Evolutionary conservation across 2,888 invertebrate genomes (phyloP).

Genomic region (Hirtodrosophila confusa): DNA sequence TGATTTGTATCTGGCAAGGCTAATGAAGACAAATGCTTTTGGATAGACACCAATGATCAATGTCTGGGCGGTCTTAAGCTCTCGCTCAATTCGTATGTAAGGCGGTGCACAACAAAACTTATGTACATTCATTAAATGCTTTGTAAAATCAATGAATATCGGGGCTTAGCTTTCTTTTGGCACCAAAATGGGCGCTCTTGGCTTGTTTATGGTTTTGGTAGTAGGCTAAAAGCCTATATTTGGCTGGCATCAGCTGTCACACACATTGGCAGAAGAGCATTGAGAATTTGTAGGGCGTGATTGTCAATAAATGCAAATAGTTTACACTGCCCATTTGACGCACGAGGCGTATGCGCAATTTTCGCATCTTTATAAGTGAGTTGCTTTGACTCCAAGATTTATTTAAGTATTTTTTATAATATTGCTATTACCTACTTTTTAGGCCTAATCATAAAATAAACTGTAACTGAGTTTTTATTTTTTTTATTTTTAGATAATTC

Average conservation of each 20-base stretch:
- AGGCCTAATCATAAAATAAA: no score
- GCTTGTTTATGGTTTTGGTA: constrained; percentile 23
- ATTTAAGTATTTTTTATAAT: no score
- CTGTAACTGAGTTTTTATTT: no score
- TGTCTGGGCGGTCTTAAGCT: constrained; percentile 54
- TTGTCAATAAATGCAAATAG: not conserved
- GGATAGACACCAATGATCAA: constrained; percentile 36
- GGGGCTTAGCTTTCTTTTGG: constrained; percentile 39
- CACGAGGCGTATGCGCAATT: constrained; percentile 35
- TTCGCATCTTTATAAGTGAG: no score
- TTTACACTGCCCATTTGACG: constrained; percentile 4
- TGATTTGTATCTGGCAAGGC: constrained; percentile 66
- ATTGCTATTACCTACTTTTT: no score
- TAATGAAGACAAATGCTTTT: constrained; percentile 75
- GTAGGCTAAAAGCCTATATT: constrained; percentile 14
- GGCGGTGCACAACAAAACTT: constrained; percentile 32
- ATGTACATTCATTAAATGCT: constrained; percentile 45
- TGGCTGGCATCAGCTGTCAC: constrained; percentile 4
- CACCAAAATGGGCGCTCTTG: constrained; percentile 8
- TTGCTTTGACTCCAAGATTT: no score
- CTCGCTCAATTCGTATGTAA: constrained; percentile 61
- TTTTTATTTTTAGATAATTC: no score
- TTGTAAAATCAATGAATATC: constrained; percentile 32
- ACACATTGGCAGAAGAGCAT: not conserved
- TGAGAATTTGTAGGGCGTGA: not conserved